These are phyloP conservation scores for Clarias macrocephalus DNA, from an alignment of 2,113 vertebrate genomes.

Conservation along the genomic window DNA sequence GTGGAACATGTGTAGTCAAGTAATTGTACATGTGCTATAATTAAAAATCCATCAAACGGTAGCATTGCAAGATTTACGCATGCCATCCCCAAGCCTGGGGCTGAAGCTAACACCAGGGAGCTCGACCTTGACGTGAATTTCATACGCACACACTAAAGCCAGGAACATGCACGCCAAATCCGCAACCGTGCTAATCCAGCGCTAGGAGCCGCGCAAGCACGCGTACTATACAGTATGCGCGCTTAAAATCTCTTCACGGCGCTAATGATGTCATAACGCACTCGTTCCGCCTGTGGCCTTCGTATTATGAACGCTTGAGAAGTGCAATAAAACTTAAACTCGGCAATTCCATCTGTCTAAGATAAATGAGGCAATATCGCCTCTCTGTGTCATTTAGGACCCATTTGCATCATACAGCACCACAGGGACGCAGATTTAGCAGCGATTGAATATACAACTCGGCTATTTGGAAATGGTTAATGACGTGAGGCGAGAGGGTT, in stretches of 20 bases:
- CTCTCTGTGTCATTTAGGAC: constrained; percentile 41
- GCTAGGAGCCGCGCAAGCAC: neutral
- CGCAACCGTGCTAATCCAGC: neutral
- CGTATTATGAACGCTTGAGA: constrained; percentile 38
- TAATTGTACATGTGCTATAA: neutral
- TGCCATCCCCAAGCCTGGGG: neutral
- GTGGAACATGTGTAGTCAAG: constrained; percentile 15
- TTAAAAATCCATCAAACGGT: neutral
- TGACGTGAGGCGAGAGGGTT: constrained; percentile 30
- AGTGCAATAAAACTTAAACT: constrained; percentile 52
- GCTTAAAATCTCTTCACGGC: constrained; percentile 33
- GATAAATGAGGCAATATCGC: constrained; percentile 58
- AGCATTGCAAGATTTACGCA: constrained; percentile 26
- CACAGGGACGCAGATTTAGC: constrained; percentile 44
- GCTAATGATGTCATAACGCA: constrained; percentile 45
- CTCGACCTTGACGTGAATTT: neutral
- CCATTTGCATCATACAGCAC: constrained; percentile 49
- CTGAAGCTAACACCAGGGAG: constrained; percentile 39
- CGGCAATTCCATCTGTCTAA: constrained; percentile 46
- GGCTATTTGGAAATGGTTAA: constrained; percentile 49
- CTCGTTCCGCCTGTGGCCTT: constrained; percentile 34
- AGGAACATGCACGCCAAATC: neutral
- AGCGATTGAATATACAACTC: constrained; percentile 21
- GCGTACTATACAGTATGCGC: neutral
- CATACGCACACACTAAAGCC: neutral